Evolutionary conservation across 2,113 vertebrate genomes (phyloP).

Genomic region (Austrofundulus limnaeus): DNA sequence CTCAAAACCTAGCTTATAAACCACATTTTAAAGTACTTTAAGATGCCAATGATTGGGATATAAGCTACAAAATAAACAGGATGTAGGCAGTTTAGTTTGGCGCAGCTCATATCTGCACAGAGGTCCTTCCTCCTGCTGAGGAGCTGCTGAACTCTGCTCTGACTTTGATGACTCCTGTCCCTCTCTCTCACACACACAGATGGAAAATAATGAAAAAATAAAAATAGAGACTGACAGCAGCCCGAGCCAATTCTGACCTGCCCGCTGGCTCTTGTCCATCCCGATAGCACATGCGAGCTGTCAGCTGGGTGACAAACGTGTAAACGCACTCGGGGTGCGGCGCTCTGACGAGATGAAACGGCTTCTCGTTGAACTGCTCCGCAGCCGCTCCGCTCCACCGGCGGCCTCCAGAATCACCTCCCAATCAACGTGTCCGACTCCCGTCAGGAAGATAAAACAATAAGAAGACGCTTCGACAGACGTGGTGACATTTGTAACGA

Average conservation of each 20-base stretch:
- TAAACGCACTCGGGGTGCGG: conserved; percentile 22
- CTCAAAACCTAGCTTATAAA: too few relatives aligned
- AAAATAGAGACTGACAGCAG: conserved; percentile 35
- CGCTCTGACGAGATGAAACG: conserved; percentile 41
- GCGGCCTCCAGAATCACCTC: conserved; percentile 21
- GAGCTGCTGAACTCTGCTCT: conserved; percentile 5
- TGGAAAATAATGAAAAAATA: conserved; percentile 26
- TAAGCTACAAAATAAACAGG: background rate
- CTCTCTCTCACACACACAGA: background rate
- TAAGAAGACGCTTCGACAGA: background rate
- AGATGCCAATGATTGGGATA: background rate
- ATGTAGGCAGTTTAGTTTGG: background rate
- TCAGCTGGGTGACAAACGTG: conserved; percentile 32
- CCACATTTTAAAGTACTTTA: too few relatives aligned
- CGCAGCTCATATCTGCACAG: background rate
- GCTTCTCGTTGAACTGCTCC: conserved; percentile 23
- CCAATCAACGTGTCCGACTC: conserved; percentile 34
- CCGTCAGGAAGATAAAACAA: conserved; percentile 28
- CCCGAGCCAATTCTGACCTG: conserved; percentile 45
- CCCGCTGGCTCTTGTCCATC: conserved; percentile 35
- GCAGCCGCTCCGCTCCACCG: conserved; percentile 25
- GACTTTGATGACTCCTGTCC: conserved; percentile 11
- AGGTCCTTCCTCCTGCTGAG: background rate
- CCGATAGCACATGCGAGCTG: conserved; percentile 32
- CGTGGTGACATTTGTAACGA: background rate